Evolutionary conservation across 1,140 invertebrate genomes (phyloP), one percentile per base, ranked within the genome.

Genomic region (Zaprionus nigranus): DNA sequence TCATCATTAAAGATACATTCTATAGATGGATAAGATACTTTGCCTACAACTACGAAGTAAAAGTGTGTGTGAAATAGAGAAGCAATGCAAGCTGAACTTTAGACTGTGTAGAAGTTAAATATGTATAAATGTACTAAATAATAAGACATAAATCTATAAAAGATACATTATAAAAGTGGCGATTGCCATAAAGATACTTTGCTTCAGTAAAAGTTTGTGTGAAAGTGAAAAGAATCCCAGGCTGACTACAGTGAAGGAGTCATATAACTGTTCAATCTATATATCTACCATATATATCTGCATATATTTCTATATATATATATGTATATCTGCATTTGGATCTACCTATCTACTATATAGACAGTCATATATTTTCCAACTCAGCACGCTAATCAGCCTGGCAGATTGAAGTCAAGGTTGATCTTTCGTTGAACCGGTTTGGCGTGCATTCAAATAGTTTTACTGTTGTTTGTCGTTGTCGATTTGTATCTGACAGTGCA

Each of bases 341-440:
- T n/a, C 38, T 40, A 7, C 15, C 15, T 40, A 38, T 38, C 36
- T 12, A 20, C 17, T 49, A 20, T 51, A 24, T 22, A 22, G 40
- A 2, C 40, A 46, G n/a, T 46, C 40, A n/a, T 46, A 1, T 38
- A 4, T 38, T 38, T 13, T 38, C 40, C 1, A 46, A 46, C n/a
- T 46, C 40, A 46, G n/a, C 40, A 3, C n/a, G 38, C 38, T n/a
- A 43, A 43, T 43, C 38, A 43, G 38, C 5, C 38, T n/a, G 40
- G n/a, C 40, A 46, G 46, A 51, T 51, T 51, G 46, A 51, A 51
- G 46, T 24, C 46, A 51, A 51, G 46, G 46, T 24, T 24, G 11
- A 20, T 24, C 46, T 51, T 51, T 51, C 46, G 11, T 51, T 51
- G 20, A 51, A 51, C 46, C 46, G 46, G 46, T 51, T 51, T 51